A percentile compares a stretch with the other conserved stretches of the same genome.
phyloP scores from a whole-genome alignment of 2,797 vertebrate species.

The Peromyscus melanophrys region DNA sequence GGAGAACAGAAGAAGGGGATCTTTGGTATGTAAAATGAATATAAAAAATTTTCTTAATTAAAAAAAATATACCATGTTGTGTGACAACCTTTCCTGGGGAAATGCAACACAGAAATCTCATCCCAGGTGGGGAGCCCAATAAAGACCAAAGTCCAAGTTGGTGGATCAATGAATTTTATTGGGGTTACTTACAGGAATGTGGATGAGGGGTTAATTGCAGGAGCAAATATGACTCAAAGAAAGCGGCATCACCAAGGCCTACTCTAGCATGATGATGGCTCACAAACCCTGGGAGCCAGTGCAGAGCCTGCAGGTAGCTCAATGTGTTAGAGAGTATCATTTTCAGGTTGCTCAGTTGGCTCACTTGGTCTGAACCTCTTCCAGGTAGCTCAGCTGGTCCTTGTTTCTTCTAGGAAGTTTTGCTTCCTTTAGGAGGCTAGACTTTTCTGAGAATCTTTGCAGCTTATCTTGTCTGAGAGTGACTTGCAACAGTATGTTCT shows the following conservation, averaged over 20 bases:
- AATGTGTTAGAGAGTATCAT: too few species aligned
- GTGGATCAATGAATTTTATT: neutral
- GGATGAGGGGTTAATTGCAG: neutral
- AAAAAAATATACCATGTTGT: neutral
- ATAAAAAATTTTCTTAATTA: too few species aligned
- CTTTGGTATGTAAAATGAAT: too few species aligned
- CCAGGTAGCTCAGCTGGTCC: neutral
- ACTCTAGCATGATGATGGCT: too few species aligned
- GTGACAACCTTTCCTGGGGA: neutral
- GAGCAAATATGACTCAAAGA: neutral
- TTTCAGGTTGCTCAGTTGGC: neutral
- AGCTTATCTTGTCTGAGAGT: neutral
- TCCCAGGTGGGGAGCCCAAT: too few species aligned
- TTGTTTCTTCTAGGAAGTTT: neutral
- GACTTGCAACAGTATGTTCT: neutral
- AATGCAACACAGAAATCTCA: too few species aligned
- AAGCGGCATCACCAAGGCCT: neutral
- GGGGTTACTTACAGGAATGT: neutral
- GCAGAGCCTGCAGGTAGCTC: neutral
- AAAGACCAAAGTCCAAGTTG: neutral
- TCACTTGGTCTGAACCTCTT: neutral
- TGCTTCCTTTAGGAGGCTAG: neutral
- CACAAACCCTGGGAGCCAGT: neutral
- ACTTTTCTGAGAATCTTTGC: neutral
- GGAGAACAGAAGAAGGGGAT: too few species aligned